These are phyloP conservation scores for Nesometra sesokonis DNA, from an alignment of 35 echinoderm and acorn worm genomes.

Conservation along the genomic window DNA sequence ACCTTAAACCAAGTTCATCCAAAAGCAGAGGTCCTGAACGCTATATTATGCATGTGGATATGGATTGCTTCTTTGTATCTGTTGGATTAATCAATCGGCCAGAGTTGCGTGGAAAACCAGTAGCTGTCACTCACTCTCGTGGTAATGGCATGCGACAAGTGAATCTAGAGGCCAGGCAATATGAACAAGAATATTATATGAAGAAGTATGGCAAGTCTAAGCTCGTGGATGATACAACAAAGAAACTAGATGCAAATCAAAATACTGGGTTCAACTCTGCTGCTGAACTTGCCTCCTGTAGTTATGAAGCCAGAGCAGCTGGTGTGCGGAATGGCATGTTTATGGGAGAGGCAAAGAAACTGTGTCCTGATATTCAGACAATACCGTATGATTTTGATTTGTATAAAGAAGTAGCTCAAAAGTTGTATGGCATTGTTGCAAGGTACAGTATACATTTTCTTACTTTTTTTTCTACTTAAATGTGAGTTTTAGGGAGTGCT, in stretches of 20 bases:
- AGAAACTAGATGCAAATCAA: background rate
- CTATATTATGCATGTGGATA: conserved; percentile 92
- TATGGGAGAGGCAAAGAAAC: conserved; percentile 72
- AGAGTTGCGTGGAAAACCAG: conserved; percentile 76
- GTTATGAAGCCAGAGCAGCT: conserved; percentile 76
- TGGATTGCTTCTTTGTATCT: conserved; percentile 99
- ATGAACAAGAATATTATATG: conserved; percentile 60
- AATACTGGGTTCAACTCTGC: conserved; percentile 64
- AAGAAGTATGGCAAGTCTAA: conserved; percentile 37
- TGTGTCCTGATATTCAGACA: conserved; percentile 76
- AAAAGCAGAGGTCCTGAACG: background rate
- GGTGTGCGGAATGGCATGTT: conserved; percentile 94
- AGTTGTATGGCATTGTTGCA: conserved; percentile 82
- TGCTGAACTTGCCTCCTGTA: conserved; percentile 92
- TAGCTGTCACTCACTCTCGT: conserved; percentile 85
- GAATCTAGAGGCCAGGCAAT: conserved; percentile 45
- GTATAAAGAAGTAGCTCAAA: conserved; percentile 68
- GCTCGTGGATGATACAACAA: background rate
- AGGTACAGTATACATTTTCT: conserved; percentile 19
- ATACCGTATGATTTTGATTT: conserved; percentile 99
- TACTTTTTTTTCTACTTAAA: background rate
- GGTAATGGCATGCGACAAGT: conserved; percentile 59
- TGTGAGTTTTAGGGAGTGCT: background rate
- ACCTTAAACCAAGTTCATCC: background rate
- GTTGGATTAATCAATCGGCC: conserved; percentile 72